Base-by-base conservation (phyloP, 2,113 vertebrate species). In the Leptobrachium ailaonicum region DNA sequence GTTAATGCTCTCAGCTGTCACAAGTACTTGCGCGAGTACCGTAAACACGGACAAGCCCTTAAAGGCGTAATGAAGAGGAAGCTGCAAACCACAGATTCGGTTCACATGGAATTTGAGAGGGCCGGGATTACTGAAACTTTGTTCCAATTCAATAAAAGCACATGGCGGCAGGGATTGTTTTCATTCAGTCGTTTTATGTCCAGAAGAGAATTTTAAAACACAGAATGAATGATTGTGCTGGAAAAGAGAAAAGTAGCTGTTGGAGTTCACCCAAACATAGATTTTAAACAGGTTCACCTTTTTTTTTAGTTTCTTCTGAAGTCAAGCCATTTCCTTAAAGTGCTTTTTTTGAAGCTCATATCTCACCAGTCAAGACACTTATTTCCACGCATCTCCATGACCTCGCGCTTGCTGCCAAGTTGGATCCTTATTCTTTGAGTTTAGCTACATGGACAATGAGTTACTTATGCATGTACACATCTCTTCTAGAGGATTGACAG, bases 101-200 rank as follows among this genome's bases (percentile, higher is more conserved):
- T 73, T 80, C 71, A 56, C 77, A 73, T 73, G 77, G 71, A 73
- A 80, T 41, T 13, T 53, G 70, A 73, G 60, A 79, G 62, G 77
- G 47, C 70, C 66, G 77, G 77, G 70, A 73, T 79, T 71, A 73
- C 77, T 6, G 77, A 2, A 44, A 64, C 63, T 66, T 6, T 10
- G 62, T 67, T 80, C 62, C 77, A 80, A 67, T 41, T 80, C 77
- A 73, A 62, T 80, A 71, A 73, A 43, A 66, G 50, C 71, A 80
- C 66, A 58, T 80, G 70, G 62, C 12, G 56, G 41, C 45, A 32
- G 20, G 47, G 41, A 66, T 40, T 43, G 77, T 56, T 80, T 73
- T 73, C 70, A 32, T 80, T 80, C 77, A 73, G 47, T n/a, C 62
- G 47, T 67, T 53, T 80, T 42, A 66, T 50, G 45, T 56, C 63